Evolutionary conservation across 1,140 invertebrate species (phyloP), one percentile per base, ranked within the genome.

Genomic region (Octopus bimaculoides): DNA sequence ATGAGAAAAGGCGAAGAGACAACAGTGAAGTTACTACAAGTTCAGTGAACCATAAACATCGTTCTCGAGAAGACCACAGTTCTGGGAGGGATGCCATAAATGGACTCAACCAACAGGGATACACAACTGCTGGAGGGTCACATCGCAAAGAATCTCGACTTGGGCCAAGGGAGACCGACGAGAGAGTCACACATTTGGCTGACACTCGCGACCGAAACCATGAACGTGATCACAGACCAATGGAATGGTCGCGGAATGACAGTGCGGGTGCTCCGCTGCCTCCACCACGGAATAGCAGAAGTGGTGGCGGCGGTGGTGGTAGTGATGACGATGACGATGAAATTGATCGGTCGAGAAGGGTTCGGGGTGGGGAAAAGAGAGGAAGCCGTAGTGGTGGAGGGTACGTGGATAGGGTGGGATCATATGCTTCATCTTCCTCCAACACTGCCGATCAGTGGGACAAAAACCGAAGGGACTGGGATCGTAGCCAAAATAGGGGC

Each of bases 151-250:
- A 83, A 78, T 78, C 81, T 79, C 41, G 80, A 81, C 78, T 78
- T 78, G 56, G 82, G 66, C 55, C 75, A 54, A 54, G 12, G 78
- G 61, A 78, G 74, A 5, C 84, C 83, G 14, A 83, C 83, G 9
- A 86, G 84, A 0, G 77, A 61, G 20, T 83, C 83, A 52, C 89
- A 89, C 78, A 90, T 89, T 41, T 88, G 55, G 56, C 78, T 77
- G n/a, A 78, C 5, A 71, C 53, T 61, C 5, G 53, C 52, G 12
- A 79, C 78, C 53, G 75, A 74, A 14, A 54, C 77, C 56, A 75
- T 26, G 9, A 75, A 52, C 10, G n/a, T n/a, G 20, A 9, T 41
- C 26, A n/a, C 78, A 76, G 71, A 26, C 54, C 20, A 12, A 20
- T 20, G 73, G 73, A 75, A 9, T 26, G 52, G 73, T 26, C 20